A percentile compares a stretch with the other conserved stretches of the same genome.
Evolutionary conservation across 1,140 invertebrate species (phyloP).

Genomic region (Coptotermes formosanus): DNA sequence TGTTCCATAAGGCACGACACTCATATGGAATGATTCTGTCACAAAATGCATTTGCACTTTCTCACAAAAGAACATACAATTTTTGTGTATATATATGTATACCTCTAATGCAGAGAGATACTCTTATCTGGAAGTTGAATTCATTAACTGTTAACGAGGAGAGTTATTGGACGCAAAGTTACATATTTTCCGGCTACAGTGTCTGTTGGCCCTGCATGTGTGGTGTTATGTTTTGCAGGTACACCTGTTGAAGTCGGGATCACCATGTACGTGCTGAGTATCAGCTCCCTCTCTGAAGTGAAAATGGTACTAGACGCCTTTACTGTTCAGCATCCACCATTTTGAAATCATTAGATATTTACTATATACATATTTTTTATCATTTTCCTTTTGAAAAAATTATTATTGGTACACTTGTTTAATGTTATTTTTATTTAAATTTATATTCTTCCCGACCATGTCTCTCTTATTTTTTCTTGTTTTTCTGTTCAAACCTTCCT

Average conservation of each 20-base stretch:
- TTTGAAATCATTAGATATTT: conserved; percentile 22
- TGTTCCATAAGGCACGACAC: no score
- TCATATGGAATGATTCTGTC: no score
- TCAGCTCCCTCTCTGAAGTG: conserved; percentile 98
- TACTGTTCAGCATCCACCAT: conserved; percentile 32
- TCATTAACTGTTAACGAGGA: neutral
- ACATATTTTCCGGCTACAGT: no score
- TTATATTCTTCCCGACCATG: neutral
- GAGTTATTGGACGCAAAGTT: neutral
- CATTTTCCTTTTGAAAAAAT: neutral
- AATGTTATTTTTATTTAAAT: neutral
- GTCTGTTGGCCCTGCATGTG: neutral
- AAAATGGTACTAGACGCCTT: conserved; percentile 81
- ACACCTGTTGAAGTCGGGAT: conserved; percentile 94
- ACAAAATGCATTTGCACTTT: neutral
- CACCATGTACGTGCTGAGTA: conserved; percentile 97
- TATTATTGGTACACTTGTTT: neutral
- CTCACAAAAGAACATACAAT: neutral
- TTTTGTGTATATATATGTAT: neutral
- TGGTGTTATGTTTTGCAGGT: conserved; percentile 66
- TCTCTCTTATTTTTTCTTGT: neutral
- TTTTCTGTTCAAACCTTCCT: conserved; percentile 11
- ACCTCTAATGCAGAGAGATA: neutral
- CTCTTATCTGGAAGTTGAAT: neutral
- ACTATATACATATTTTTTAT: neutral